These are phyloP conservation scores for Excalfactoria chinensis DNA, from an alignment of 2,113 vertebrate species.

Conservation along the genomic window DNA sequence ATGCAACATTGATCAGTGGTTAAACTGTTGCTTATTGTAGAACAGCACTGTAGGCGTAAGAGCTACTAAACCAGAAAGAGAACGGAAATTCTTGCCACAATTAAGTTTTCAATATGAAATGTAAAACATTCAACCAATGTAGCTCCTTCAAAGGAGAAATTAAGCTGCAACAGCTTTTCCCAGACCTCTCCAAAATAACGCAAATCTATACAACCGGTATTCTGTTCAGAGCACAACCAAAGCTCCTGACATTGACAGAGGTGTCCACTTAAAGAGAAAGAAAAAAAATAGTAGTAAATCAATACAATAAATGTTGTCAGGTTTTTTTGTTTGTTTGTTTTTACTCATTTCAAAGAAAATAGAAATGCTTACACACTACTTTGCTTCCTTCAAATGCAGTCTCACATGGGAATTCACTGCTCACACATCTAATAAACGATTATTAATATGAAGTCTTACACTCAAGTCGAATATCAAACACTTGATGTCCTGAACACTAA, in stretches of 20 bases:
- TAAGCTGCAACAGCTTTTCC: background rate
- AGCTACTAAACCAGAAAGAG: background rate
- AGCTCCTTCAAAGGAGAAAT: background rate
- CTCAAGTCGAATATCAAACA: background rate
- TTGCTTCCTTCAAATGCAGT: background rate
- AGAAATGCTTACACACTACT: background rate
- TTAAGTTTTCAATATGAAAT: background rate
- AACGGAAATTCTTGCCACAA: background rate
- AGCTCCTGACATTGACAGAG: background rate
- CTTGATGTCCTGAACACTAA: background rate
- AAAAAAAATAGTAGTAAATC: background rate
- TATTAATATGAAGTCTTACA: background rate
- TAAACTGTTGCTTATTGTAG: conserved; percentile 29
- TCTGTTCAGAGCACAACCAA: background rate
- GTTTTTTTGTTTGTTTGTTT: too few relatives aligned
- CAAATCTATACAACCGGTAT: background rate
- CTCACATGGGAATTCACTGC: background rate
- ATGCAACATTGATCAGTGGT: background rate
- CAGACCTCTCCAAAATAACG: background rate
- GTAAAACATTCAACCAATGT: background rate
- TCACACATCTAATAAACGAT: background rate
- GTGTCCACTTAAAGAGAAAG: background rate
- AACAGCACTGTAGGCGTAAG: background rate
- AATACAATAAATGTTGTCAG: background rate
- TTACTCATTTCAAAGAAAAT: background rate